A percentile compares a stretch with the other conserved stretches of the same genome.
Evolutionary conservation across 2,888 invertebrate genomes (phyloP).

Genomic region (Onthophagus sagittarius): DNA sequence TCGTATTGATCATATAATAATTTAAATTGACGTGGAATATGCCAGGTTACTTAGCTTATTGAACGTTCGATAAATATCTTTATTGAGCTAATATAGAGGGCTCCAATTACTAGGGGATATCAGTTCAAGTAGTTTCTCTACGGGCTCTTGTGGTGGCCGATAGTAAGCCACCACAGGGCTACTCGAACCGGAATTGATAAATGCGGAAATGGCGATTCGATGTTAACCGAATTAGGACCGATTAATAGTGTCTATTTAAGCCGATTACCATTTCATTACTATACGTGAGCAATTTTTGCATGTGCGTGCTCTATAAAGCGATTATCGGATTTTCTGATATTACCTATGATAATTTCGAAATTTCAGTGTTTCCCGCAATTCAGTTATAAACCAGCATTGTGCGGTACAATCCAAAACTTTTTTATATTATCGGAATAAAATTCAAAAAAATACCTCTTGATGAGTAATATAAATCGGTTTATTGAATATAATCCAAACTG

Average conservation of each 20-base stretch:
- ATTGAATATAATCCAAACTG: constrained; percentile 97
- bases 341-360: no score
- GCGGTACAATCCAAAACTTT: not conserved
- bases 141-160: not conserved
- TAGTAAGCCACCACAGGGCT: not conserved
- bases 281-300: not conserved
- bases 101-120: not conserved
- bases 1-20: no score
- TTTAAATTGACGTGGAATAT: no score
- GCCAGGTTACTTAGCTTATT: no score
- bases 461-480: constrained; percentile 96
- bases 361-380: no score
- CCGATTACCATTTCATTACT: constrained; percentile 30
- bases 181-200: constrained; percentile 23
- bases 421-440: not conserved
- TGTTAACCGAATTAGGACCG: constrained; percentile 35
- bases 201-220: constrained; percentile 35
- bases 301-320: not conserved
- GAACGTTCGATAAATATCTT: not conserved
- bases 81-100: not conserved
- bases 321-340: not conserved
- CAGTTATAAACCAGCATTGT: no score
- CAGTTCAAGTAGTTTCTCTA: not conserved
- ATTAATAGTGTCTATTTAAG: constrained; percentile 35
- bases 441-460: constrained; percentile 69